A percentile compares a stretch with the other conserved stretches of the same genome.
Conservation (phyloP, 2,888 invertebrate species). For the Phania funesta region DNA sequence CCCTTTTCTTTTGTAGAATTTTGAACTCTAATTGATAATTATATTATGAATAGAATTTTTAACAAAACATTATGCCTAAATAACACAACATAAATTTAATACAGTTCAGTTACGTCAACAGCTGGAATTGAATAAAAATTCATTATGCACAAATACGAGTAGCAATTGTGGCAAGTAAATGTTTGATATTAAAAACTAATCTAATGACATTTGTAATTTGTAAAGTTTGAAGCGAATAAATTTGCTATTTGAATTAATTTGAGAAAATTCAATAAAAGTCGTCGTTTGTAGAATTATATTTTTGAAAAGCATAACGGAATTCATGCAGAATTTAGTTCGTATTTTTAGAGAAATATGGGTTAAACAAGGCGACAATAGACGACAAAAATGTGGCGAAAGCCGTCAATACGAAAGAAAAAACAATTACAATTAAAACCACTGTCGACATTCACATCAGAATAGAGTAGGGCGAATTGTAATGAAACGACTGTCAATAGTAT, state of each 20-base stretch:
- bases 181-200: background rate
- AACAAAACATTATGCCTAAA: constrained; percentile 1
- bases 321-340: too few relatives aligned
- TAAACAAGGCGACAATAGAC: too few relatives aligned
- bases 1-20: background rate
- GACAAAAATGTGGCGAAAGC: too few relatives aligned
- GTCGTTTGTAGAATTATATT: too few relatives aligned
- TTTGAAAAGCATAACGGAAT: too few relatives aligned
- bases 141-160: constrained; percentile 24
- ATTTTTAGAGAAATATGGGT: too few relatives aligned
- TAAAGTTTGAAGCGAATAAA: background rate
- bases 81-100: constrained; percentile 13
- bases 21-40: background rate
- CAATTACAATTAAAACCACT: too few relatives aligned
- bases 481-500: too few relatives aligned
- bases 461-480: too few relatives aligned
- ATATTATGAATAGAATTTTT: constrained; percentile 15
- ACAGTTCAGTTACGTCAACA: constrained; percentile 31
- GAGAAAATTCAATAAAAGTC: too few relatives aligned
- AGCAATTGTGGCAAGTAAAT: constrained; percentile 12
- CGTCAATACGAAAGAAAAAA: too few relatives aligned
- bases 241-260: background rate
- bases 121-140: constrained; percentile 47
- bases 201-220: constrained; percentile 6
- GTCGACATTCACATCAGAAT: too few relatives aligned